Evolutionary conservation across 2,888 invertebrate species (phyloP).

Genomic region (Hedychridium roseum): DNA sequence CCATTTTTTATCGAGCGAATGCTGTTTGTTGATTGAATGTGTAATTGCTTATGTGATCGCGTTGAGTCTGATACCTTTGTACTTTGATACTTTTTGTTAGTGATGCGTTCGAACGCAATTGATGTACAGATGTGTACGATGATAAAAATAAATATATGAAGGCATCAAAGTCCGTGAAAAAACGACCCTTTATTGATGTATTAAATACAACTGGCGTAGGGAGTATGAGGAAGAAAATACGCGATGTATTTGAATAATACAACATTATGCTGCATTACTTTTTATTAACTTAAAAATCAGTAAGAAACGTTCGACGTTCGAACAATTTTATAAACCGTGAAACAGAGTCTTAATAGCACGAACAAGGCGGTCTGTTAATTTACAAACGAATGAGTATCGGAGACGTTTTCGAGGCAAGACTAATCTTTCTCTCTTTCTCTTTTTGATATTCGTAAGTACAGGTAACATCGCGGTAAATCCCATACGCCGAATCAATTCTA

Average conservation of each 20-base stretch:
- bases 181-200: too few species aligned
- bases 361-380: constrained; percentile 10
- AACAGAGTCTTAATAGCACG: constrained; percentile 20
- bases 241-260: constrained; percentile 30
- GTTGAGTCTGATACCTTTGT: too few species aligned
- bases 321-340: constrained; percentile 26
- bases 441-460: constrained; percentile 27
- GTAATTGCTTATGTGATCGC: too few species aligned
- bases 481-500: not conserved
- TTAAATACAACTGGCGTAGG: too few species aligned
- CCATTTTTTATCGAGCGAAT: too few species aligned
- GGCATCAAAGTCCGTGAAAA: too few species aligned
- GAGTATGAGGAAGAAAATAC: constrained; percentile 23
- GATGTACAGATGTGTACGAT: too few species aligned
- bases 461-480: not conserved
- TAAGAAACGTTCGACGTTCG: constrained; percentile 31
- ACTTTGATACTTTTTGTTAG: too few species aligned
- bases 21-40: too few species aligned
- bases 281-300: constrained; percentile 41
- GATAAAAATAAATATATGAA: too few species aligned
- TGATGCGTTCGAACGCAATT: too few species aligned
- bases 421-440: too few species aligned
- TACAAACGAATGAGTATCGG: constrained; percentile 19
- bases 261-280: constrained; percentile 33
- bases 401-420: constrained; percentile 7